Percentiles rank a stretch among this genome's conserved stretches.
phyloP scores from a whole-genome alignment of 2,888 invertebrate species.

The Rotaria macrura region DNA sequence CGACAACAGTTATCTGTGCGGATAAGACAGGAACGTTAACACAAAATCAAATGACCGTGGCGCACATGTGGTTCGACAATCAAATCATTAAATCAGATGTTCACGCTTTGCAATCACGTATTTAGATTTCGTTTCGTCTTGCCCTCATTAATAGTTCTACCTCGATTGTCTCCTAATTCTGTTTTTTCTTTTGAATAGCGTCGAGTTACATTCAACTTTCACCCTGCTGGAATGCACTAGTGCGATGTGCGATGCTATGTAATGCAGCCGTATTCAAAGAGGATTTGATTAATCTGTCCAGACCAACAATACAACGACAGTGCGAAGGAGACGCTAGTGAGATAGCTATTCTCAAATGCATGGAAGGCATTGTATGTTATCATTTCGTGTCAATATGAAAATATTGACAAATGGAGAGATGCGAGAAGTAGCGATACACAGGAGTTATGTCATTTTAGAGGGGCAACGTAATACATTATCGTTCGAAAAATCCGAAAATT shows the following conservation, averaged over 20 bases:
- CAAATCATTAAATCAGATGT: constrained; percentile 28
- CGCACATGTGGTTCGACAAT: constrained; percentile 35
- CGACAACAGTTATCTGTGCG: constrained; percentile 31
- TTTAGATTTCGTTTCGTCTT: no score
- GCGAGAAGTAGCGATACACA: no score
- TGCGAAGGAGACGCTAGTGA: constrained; percentile 27
- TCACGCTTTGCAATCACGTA: neutral
- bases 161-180: no score
- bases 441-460: no score
- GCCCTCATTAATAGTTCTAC: no score
- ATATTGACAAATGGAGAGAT: no score
- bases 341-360: constrained; percentile 27
- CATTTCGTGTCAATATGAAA: no score
- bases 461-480: no score
- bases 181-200: constrained; percentile 17
- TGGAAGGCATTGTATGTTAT: constrained; percentile 6
- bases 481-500: no score
- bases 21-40: constrained; percentile 35
- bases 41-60: constrained; percentile 35
- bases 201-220: constrained; percentile 16
- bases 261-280: neutral
- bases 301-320: neutral
- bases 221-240: neutral
- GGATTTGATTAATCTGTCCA: neutral
- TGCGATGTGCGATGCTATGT: constrained; percentile 13